A percentile compares a stretch with the other conserved stretches of the same genome.
phyloP scores from a whole-genome alignment of 1,140 invertebrate genomes.

The Drosophila pallidifrons region DNA sequence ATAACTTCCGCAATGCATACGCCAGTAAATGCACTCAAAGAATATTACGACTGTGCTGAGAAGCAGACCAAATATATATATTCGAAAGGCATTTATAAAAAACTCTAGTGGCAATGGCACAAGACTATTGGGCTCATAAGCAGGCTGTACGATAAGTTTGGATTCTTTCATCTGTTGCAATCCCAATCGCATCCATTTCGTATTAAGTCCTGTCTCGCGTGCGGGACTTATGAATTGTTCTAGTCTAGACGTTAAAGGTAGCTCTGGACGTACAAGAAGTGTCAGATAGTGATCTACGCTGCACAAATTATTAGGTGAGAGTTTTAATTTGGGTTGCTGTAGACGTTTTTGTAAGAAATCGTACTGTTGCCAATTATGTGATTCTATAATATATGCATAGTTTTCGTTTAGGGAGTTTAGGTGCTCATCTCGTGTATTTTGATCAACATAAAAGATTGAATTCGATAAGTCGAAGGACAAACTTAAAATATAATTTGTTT shows the following conservation, averaged over 20 bases:
- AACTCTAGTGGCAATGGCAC: background rate
- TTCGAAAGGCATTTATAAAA: background rate
- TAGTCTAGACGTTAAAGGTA: background rate
- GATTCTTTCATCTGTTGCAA: background rate
- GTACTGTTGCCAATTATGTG: background rate
- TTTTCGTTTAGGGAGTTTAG: constrained; percentile 4
- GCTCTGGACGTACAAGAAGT: background rate
- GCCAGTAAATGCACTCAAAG: too few species aligned
- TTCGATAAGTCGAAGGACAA: background rate
- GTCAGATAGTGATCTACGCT: background rate
- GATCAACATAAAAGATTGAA: background rate
- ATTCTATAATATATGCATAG: constrained; percentile 17
- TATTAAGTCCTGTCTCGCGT: background rate
- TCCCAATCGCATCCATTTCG: constrained; percentile 8
- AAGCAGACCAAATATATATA: too few species aligned
- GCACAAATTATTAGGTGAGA: background rate
- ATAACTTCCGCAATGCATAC: too few species aligned
- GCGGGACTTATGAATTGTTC: background rate
- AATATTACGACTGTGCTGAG: too few species aligned
- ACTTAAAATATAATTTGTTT: background rate
- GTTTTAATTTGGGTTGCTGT: constrained; percentile 1
- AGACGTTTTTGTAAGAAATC: constrained; percentile 8
- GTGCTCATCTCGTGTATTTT: background rate
- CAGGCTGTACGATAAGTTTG: background rate
- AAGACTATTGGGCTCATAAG: too few species aligned